Percentiles rank a stretch among this genome's conserved stretches.
These are phyloP conservation scores for Ferdinandea cuprea DNA, from an alignment of 2,888 invertebrate species.

Conservation along the genomic window DNA sequence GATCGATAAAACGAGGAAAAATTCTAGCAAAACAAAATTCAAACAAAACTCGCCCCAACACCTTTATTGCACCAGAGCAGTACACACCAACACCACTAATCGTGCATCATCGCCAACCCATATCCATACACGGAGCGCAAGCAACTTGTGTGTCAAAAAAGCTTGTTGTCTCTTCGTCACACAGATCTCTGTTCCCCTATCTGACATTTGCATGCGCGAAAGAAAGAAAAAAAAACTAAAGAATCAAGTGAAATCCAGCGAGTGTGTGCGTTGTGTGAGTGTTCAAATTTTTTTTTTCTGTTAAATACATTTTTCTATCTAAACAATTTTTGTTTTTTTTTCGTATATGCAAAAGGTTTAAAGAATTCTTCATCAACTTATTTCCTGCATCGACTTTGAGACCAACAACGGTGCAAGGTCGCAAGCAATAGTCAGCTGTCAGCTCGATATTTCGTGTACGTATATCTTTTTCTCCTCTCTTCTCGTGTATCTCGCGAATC, in stretches of 20 bases:
- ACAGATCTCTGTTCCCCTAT: constrained; percentile 31
- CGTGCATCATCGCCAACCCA: constrained; percentile 40
- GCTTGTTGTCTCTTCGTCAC: constrained; percentile 63
- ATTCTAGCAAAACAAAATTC: constrained; percentile 73
- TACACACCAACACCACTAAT: constrained; percentile 6
- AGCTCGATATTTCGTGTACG: constrained; percentile 65
- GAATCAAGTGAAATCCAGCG: constrained; percentile 59
- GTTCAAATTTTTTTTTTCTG: constrained; percentile 49
- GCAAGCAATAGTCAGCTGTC: constrained; percentile 59
- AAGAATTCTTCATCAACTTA: neutral
- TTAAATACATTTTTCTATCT: constrained; percentile 37
- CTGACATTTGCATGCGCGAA: constrained; percentile 64
- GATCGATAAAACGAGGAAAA: constrained; percentile 38
- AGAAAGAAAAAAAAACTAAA: constrained; percentile 60
- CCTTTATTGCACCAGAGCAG: constrained; percentile 36
- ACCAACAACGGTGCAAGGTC: constrained; percentile 69
- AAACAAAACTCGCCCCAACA: constrained; percentile 56
- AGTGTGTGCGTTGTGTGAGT: constrained; percentile 70
- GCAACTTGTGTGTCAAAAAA: constrained; percentile 60
- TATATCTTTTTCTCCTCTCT: constrained; percentile 28
- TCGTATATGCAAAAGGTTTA: neutral
- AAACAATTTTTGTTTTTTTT: constrained; percentile 33
- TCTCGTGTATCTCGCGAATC: constrained; percentile 20
- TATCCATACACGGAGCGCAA: constrained; percentile 17
- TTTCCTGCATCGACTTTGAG: constrained; percentile 37